Evolutionary conservation across 1,140 invertebrate genomes (phyloP).

Genomic region (Melipona quadrifasciata): DNA sequence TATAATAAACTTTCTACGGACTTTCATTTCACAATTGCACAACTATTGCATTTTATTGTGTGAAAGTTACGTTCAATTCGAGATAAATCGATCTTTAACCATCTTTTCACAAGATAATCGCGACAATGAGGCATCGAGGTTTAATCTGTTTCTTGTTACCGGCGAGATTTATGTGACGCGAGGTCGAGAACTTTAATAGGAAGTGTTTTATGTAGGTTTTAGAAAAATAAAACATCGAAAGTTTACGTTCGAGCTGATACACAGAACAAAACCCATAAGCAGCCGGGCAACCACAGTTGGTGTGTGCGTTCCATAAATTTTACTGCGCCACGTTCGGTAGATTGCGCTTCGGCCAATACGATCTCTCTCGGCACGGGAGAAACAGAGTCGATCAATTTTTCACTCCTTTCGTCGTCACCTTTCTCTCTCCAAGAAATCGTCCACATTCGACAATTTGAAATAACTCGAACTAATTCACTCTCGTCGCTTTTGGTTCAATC

Average conservation of each 20-base stretch:
- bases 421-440: neutral
- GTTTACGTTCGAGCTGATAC: neutral
- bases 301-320: neutral
- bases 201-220: neutral
- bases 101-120: neutral
- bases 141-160: neutral
- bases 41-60: neutral
- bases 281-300: neutral
- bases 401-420: neutral
- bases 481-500: neutral
- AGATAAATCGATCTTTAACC: neutral
- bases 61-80: neutral
- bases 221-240: neutral
- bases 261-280: neutral
- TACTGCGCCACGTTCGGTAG: neutral
- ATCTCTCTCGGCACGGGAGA: neutral
- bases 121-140: neutral
- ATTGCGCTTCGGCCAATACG: neutral
- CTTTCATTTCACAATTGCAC: no score
- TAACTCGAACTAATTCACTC: neutral
- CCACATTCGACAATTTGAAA: neutral
- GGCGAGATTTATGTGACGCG: neutral
- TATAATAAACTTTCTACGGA: neutral
- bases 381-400: neutral
- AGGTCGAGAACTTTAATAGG: neutral